Evolutionary conservation across 2,113 vertebrate genomes (phyloP).

Genomic region (Taxidea taxus): DNA sequence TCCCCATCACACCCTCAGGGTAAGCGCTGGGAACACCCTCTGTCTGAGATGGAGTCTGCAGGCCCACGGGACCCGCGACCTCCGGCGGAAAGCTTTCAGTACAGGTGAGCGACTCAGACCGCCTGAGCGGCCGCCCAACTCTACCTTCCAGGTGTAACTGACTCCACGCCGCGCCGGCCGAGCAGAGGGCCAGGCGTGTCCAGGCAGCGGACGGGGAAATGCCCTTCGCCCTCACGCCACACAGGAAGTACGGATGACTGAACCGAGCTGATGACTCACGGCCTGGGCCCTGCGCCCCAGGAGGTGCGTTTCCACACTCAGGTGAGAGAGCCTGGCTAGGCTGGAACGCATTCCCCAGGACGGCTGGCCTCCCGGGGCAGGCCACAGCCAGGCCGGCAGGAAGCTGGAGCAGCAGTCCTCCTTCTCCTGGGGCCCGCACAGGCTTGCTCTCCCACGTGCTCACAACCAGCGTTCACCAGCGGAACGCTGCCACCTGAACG

Average conservation of each 20-base stretch:
- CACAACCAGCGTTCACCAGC: neutral
- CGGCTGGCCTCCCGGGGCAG: rapidly evolving
- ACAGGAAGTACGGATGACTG: rapidly evolving
- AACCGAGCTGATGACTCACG: rapidly evolving
- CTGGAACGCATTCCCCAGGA: neutral
- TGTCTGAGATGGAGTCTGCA: too few relatives aligned
- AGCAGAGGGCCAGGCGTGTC: neutral
- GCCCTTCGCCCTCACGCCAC: neutral
- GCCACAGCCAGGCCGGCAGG: neutral
- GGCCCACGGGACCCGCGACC: neutral
- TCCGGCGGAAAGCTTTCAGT: neutral
- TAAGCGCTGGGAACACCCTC: rapidly evolving
- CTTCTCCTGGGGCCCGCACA: rapidly evolving
- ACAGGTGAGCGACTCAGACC: neutral
- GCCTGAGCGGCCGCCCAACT: neutral
- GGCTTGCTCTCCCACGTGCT: neutral
- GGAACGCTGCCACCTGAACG: neutral
- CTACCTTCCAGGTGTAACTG: neutral
- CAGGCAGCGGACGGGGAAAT: neutral
- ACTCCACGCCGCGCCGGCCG: too few relatives aligned
- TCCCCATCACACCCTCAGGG: neutral
- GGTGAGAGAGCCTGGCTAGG: too few relatives aligned
- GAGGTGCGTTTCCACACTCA: neutral
- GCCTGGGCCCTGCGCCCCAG: neutral
- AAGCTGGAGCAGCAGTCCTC: rapidly evolving